phyloP scores from a whole-genome alignment of 2,113 vertebrate genomes.

The Chionodraco myersi region DNA sequence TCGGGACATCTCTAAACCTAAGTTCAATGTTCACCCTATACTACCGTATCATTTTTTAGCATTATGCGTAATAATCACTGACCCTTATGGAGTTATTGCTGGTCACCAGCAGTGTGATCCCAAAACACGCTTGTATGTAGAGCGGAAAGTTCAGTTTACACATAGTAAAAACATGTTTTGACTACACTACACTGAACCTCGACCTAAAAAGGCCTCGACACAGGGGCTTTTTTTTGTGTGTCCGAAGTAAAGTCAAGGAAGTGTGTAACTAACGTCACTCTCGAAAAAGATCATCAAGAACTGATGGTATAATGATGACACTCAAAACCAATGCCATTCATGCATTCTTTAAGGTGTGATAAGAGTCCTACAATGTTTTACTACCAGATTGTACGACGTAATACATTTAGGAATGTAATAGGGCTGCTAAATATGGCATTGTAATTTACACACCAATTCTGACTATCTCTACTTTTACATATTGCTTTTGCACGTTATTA shows the following conservation, averaged over 20 bases:
- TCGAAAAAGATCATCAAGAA: neutral
- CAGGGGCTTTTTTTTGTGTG: neutral
- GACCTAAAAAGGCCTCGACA: slow-evolving; percentile 40
- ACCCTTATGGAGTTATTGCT: neutral
- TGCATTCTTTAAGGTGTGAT: slow-evolving; percentile 1
- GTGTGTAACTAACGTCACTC: slow-evolving; percentile 4
- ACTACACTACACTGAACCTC: slow-evolving; percentile 64
- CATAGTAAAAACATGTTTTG: slow-evolving; percentile 67
- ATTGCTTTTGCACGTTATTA: neutral
- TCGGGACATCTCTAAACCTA: too few species aligned
- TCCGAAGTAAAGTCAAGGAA: slow-evolving; percentile 15
- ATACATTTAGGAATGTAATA: neutral
- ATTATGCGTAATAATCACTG: slow-evolving; percentile 10
- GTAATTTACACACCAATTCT: neutral
- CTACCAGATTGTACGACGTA: slow-evolving; percentile 3
- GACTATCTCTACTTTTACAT: too few species aligned
- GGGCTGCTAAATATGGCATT: neutral
- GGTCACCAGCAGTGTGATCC: slow-evolving; percentile 7
- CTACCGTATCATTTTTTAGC: neutral
- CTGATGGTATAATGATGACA: neutral
- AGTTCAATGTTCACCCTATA: neutral
- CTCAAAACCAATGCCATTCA: neutral
- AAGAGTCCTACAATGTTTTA: neutral
- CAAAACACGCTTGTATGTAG: slow-evolving; percentile 21
- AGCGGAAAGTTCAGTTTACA: slow-evolving; percentile 66